Conservation (phyloP, 2,888 invertebrate species). For the Caenorhabditis doughertyi region DNA sequence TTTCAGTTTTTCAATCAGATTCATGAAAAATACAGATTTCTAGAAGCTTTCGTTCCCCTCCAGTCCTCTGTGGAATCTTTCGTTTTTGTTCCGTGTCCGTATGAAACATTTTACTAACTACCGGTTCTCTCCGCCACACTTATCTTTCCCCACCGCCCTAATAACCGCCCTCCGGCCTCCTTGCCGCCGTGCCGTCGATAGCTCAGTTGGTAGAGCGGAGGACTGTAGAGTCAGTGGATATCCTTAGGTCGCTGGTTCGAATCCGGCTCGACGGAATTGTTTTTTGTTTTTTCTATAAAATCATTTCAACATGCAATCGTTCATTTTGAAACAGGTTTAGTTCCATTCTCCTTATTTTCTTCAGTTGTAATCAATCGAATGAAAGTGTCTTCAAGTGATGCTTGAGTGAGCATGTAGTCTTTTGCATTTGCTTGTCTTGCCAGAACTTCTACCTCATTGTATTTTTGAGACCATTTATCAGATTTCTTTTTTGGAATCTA, state of each 20-base stretch:
- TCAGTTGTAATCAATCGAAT: slow-evolving; percentile 36
- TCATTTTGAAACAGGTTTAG: not conserved
- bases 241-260: slow-evolving; percentile 78
- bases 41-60: no score
- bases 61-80: no score
- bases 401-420: slow-evolving; percentile 46
- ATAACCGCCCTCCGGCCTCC: no score
- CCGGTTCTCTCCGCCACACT: no score
- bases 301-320: no score
- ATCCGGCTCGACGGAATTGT: slow-evolving; percentile 74
- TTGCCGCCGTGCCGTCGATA: slow-evolving; percentile 13
- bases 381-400: slow-evolving; percentile 48
- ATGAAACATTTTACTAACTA: no score
- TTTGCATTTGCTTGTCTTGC: slow-evolving; percentile 11
- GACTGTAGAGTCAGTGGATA: slow-evolving; percentile 72
- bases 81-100: no score
- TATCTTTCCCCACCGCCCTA: no score
- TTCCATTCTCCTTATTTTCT: not conserved
- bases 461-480: slow-evolving; percentile 47
- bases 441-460: slow-evolving; percentile 11
- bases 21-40: no score
- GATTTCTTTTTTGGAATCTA: slow-evolving; percentile 9
- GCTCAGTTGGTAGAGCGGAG: slow-evolving; percentile 70
- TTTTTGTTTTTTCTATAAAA: slow-evolving; percentile 22
- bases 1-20: no score